Evolutionary conservation across 2,797 vertebrate species (phyloP).

Genomic region (Erethizon dorsatum): DNA sequence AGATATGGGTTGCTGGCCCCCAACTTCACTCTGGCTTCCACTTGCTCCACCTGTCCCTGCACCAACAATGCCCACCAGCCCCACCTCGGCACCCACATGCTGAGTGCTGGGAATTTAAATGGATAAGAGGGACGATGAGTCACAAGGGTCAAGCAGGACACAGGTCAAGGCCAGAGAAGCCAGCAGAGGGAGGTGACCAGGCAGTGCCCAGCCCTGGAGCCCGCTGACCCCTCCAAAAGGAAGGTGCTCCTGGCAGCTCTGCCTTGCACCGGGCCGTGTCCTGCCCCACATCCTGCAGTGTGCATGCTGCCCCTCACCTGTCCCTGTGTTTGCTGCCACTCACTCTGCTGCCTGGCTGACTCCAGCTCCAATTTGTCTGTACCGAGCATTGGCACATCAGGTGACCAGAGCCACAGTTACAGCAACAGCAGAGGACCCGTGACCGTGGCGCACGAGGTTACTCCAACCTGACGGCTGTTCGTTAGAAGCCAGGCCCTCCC

Average conservation of each 20-base stretch:
- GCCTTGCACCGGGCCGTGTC: too few relatives aligned
- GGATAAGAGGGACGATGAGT: rapidly evolving
- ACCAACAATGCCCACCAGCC: rapidly evolving
- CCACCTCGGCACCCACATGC: rapidly evolving
- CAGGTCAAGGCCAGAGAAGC: background rate
- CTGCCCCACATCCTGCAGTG: rapidly evolving
- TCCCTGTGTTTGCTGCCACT: rapidly evolving
- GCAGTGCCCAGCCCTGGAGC: background rate
- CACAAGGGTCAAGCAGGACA: rapidly evolving
- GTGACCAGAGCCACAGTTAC: rapidly evolving
- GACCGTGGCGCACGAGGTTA: rapidly evolving
- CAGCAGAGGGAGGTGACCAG: rapidly evolving
- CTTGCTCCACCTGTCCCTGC: rapidly evolving
- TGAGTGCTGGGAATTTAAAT: background rate
- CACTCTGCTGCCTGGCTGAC: background rate
- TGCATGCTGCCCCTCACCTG: rapidly evolving
- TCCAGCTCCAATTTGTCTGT: background rate
- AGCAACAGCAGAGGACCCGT: rapidly evolving
- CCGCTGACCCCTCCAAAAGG: rapidly evolving
- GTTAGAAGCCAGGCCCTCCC: background rate
- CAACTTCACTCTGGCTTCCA: background rate
- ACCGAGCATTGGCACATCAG: rapidly evolving
- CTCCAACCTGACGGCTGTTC: background rate
- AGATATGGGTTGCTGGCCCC: background rate
- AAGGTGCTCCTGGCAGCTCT: rapidly evolving